phyloP scores from a whole-genome alignment of 2,888 invertebrate genomes.

The Macrophya alboannulata region DNA sequence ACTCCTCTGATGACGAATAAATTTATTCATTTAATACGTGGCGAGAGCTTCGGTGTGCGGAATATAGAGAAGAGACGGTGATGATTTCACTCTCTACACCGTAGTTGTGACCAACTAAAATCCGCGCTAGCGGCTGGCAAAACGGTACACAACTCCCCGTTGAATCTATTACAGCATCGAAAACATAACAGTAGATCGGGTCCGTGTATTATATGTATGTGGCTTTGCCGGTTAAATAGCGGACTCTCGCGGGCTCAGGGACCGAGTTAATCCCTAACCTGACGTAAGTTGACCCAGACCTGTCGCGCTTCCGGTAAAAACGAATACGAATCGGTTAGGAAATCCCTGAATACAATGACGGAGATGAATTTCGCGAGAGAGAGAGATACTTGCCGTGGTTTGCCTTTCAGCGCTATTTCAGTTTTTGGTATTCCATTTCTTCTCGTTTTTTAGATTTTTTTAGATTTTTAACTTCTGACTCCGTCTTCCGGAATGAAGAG shows the following conservation, averaged over 20 bases:
- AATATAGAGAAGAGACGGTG: conserved; percentile 1
- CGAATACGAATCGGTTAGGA: neutral
- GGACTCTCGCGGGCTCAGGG: conserved; percentile 53
- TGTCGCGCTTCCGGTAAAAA: conserved; percentile 50
- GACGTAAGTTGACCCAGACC: conserved; percentile 74
- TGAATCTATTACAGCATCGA: conserved; percentile 56
- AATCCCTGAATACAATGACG: neutral
- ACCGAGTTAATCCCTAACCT: conserved; percentile 73
- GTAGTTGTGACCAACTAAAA: conserved; percentile 41
- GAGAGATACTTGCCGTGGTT: neutral
- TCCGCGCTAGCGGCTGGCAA: conserved; percentile 48
- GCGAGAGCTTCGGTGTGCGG: neutral
- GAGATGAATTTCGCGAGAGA: neutral
- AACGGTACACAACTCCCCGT: conserved; percentile 52
- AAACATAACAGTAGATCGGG: conserved; percentile 56
- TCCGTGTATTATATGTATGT: conserved; percentile 46
- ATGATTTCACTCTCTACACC: conserved; percentile 51
- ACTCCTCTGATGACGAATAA: neutral
- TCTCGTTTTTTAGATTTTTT: neutral
- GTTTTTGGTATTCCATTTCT: neutral
- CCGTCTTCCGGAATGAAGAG: neutral
- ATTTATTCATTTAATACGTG: neutral
- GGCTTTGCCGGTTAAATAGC: conserved; percentile 50
- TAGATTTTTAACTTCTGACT: neutral
- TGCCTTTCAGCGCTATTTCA: neutral